These are phyloP conservation scores for Amphiura filiformis DNA, from an alignment of 35 echinoderm and acorn worm species.

Conservation along the genomic window DNA sequence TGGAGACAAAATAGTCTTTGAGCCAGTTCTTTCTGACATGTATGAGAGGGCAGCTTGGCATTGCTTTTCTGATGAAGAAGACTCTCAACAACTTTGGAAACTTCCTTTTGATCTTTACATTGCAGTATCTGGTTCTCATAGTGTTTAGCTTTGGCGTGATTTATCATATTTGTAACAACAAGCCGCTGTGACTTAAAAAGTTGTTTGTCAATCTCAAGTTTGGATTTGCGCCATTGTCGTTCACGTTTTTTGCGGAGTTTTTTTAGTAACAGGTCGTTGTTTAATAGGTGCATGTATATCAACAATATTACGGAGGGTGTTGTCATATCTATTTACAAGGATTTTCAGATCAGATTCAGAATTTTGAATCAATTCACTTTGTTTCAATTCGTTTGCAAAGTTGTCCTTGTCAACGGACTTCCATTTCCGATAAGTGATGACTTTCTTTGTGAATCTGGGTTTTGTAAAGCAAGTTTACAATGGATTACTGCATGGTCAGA, in stretches of 20 bases:
- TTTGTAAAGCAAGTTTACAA: constrained; percentile 1
- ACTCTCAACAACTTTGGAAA: not conserved
- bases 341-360: not conserved
- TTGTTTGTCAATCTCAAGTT: not conserved
- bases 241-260: not conserved
- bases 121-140: not conserved
- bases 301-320: not conserved
- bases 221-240: not conserved
- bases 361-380: constrained; percentile 13
- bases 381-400: not conserved
- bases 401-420: not conserved
- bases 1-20: constrained; percentile 4
- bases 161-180: constrained; percentile 3
- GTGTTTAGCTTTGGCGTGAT: not conserved
- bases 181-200: not conserved
- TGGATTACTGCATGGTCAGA: constrained; percentile 12
- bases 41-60: constrained; percentile 10
- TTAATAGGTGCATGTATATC: not conserved
- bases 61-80: constrained; percentile 1
- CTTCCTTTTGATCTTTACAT: constrained; percentile 3
- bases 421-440: constrained; percentile 17
- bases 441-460: not conserved
- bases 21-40: not conserved
- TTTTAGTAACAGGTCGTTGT: constrained; percentile 3
- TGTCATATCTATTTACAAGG: not conserved